Base-by-base conservation (phyloP, 2,888 invertebrate species). In the Trachelus tabidus region DNA sequence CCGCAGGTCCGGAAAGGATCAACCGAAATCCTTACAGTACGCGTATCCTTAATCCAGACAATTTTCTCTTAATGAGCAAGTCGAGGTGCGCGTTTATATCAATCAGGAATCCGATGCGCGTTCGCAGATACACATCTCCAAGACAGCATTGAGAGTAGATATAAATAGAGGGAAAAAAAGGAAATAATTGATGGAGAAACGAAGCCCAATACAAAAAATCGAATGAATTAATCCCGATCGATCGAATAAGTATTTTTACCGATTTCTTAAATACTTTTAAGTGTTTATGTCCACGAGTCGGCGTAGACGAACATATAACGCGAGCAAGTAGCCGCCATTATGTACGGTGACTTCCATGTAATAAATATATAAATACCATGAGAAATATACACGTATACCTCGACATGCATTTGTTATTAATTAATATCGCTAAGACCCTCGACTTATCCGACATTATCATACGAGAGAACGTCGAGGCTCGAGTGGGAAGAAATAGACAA, bases 261-360 rank as follows among this genome's bases (percentile, higher is more conserved):
- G 56, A 56, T 56, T 56, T 56, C 56, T 56, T 56, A 56, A 56
- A 56, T 23, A 56, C 56, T 56, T 40, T 56, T 56, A 56, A 56
- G 56, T 56, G 56, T 56, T 56, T 56, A 23, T 56, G 9, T 56
- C 56, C 56, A 56, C 56, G 9, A 56, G 56, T 56, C 56, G 56
- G 56, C 56, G 23, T 23, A 56, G 56, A 15, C 56, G 23, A 23
- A 56, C 9, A 56, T 56, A 6, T 56, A 56, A 56, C 56, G 56
- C 56, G 23, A 23, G 56, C 23, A 56, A 56, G 56, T 56, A 56
- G 56, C 56, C 56, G 23, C 23, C 56, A 56, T 56, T 56, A 56
- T 71, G 71, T 71, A 71, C 34, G 71, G 71, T 71, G 31, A 71
- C 31, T 71, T 71, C 71, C 71, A 71, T 71, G 71, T 71, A 71